phyloP scores from a whole-genome alignment of 2,888 invertebrate species.

The Odontomyia ornata region DNA sequence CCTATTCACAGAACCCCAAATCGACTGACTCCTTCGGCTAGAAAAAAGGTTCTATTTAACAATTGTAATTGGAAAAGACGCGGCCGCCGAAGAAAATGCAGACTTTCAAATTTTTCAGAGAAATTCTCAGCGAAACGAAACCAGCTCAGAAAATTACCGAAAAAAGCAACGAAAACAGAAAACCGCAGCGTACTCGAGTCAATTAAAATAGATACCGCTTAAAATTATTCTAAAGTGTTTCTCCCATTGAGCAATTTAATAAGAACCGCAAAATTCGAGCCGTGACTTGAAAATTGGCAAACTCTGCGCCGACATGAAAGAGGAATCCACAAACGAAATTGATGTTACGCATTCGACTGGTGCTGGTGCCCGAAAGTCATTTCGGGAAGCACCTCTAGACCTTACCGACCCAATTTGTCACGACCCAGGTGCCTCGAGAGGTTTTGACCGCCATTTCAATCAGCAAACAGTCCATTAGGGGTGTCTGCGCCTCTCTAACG shows the following conservation, averaged over 20 bases:
- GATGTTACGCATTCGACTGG: background rate
- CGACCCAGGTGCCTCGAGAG: background rate
- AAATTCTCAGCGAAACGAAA: conserved; percentile 1
- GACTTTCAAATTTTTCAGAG: background rate
- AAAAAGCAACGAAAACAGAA: background rate
- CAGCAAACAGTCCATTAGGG: background rate
- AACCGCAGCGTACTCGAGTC: background rate
- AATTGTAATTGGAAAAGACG: conserved; percentile 5
- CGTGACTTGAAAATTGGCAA: background rate
- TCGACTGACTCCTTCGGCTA: background rate
- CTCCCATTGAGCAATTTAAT: background rate
- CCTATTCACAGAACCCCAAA: background rate
- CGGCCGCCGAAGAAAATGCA: background rate
- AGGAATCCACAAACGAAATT: background rate
- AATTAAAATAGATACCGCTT: conserved; percentile 19
- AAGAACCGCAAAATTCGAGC: conserved; percentile 14
- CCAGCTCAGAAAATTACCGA: background rate
- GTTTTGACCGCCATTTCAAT: background rate
- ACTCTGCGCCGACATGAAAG: conserved; percentile 9
- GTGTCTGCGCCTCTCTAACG: background rate
- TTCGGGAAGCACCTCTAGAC: background rate
- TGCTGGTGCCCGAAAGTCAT: background rate
- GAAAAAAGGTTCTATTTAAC: conserved; percentile 23
- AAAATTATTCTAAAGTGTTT: conserved; percentile 22
- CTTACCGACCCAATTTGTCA: background rate